A percentile compares a stretch with the other conserved stretches of the same genome.
phyloP scores from a whole-genome alignment of 2,113 vertebrate species.

The Cynocephalus volans region DNA sequence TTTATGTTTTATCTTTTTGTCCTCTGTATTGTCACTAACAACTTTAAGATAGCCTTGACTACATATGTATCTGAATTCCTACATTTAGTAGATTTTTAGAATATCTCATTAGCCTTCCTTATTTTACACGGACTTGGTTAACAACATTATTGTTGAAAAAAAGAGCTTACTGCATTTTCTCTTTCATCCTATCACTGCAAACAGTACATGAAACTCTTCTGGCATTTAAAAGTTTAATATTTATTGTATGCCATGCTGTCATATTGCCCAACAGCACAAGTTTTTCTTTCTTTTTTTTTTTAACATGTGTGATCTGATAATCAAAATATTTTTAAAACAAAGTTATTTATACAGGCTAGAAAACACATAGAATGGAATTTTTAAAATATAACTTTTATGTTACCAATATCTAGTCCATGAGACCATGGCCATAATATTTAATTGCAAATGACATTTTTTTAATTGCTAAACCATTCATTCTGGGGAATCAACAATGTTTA shows the following conservation, averaged over 20 bases:
- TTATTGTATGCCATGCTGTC: background rate
- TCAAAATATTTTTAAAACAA: conserved; percentile 38
- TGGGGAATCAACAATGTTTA: conserved; percentile 8
- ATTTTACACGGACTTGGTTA: background rate
- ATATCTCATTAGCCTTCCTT: background rate
- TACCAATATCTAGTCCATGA: background rate
- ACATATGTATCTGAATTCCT: background rate
- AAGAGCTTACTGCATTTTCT: background rate
- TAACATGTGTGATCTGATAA: background rate
- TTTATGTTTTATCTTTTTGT: background rate
- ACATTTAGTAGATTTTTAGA: background rate
- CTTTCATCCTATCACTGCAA: conserved; percentile 26
- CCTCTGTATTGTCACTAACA: background rate
- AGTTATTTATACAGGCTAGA: conserved; percentile 32
- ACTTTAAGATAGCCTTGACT: background rate
- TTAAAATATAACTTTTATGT: background rate
- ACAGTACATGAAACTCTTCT: background rate
- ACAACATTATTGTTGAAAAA: conserved; percentile 20
- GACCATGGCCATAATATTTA: background rate
- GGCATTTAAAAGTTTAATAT: background rate
- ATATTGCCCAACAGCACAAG: background rate
- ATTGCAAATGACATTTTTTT: background rate
- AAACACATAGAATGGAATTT: background rate
- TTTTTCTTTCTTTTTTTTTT: background rate
- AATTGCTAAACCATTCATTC: conserved; percentile 20